phyloP scores from a whole-genome alignment of 92 coral and sea anemone genomes.

The Paramuricea clavata region DNA sequence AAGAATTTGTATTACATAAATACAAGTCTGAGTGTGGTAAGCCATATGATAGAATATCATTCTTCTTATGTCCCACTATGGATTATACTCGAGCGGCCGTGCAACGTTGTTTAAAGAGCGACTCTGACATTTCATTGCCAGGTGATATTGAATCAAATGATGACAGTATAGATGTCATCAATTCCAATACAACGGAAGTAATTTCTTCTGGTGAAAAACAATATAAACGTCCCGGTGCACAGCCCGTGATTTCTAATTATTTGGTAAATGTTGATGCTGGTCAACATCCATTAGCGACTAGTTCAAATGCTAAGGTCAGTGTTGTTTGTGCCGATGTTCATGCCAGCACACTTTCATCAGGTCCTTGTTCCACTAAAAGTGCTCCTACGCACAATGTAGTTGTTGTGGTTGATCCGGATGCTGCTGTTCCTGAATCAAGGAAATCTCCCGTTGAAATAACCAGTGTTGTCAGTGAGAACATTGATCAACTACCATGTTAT shows the following conservation, averaged over 20 bases:
- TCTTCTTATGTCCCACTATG: constrained; percentile 60
- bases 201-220: constrained; percentile 21
- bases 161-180: constrained; percentile 21
- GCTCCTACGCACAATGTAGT: constrained; percentile 6
- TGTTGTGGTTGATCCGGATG: constrained; percentile 3
- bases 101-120: constrained; percentile 41
- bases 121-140: too few species aligned
- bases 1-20: constrained; percentile 56
- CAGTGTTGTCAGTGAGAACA: constrained; percentile 5
- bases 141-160: constrained; percentile 34
- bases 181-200: constrained; percentile 4
- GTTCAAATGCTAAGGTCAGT: constrained; percentile 11
- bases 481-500: background rate
- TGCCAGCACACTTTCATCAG: constrained; percentile 25
- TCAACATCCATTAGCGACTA: background rate
- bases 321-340: constrained; percentile 18
- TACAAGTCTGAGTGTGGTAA: constrained; percentile 69
- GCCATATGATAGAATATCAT: constrained; percentile 62
- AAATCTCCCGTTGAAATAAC: constrained; percentile 1
- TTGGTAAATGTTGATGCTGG: constrained; percentile 11
- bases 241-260: constrained; percentile 3
- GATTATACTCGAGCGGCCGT: constrained; percentile 54
- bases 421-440: background rate
- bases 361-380: constrained; percentile 11
- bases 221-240: constrained; percentile 6